These are phyloP conservation scores for Hypomesus transpacificus DNA, from an alignment of 2,113 vertebrate genomes.

Conservation along the genomic window DNA sequence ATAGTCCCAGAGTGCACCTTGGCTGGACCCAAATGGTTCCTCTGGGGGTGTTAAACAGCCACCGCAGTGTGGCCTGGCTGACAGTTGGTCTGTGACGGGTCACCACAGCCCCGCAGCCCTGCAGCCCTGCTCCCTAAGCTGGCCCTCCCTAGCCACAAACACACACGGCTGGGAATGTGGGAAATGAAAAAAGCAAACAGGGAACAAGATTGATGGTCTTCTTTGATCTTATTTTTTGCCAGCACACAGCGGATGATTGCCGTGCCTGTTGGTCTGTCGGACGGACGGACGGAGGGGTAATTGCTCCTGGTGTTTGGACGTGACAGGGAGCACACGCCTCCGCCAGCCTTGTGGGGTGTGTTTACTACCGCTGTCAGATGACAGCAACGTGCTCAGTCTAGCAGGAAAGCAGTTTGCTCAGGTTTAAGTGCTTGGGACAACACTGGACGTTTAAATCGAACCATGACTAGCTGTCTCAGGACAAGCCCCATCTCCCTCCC, in stretches of 20 bases:
- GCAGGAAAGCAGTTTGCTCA: slow-evolving; percentile 50
- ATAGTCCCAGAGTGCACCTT: slow-evolving; percentile 57
- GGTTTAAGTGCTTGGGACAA: slow-evolving; percentile 44
- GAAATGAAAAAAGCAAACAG: slow-evolving; percentile 57
- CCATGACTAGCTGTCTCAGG: slow-evolving; percentile 29
- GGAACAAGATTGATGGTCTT: slow-evolving; percentile 61
- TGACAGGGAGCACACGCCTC: slow-evolving; percentile 62
- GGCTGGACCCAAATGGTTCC: slow-evolving; percentile 60
- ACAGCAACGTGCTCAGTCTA: slow-evolving; percentile 56
- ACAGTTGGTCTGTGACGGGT: too few species aligned
- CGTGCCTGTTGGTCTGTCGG: slow-evolving; percentile 56
- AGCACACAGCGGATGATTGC: slow-evolving; percentile 63
- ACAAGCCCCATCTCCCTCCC: neutral
- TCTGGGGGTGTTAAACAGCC: slow-evolving; percentile 19
- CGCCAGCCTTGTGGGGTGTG: slow-evolving; percentile 52
- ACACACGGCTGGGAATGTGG: slow-evolving; percentile 52
- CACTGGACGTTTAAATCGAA: slow-evolving; percentile 22
- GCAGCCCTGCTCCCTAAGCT: slow-evolving; percentile 57
- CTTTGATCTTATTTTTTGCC: slow-evolving; percentile 71
- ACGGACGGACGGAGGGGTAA: slow-evolving; percentile 32
- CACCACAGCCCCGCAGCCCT: neutral
- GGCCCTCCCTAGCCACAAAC: slow-evolving; percentile 41
- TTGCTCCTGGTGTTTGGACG: slow-evolving; percentile 64
- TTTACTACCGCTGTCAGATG: slow-evolving; percentile 56
- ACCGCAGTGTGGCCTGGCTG: too few species aligned